These are phyloP conservation scores for Larimichthys polyactis DNA, from an alignment of 2,113 vertebrate genomes.

Conservation along the genomic window DNA sequence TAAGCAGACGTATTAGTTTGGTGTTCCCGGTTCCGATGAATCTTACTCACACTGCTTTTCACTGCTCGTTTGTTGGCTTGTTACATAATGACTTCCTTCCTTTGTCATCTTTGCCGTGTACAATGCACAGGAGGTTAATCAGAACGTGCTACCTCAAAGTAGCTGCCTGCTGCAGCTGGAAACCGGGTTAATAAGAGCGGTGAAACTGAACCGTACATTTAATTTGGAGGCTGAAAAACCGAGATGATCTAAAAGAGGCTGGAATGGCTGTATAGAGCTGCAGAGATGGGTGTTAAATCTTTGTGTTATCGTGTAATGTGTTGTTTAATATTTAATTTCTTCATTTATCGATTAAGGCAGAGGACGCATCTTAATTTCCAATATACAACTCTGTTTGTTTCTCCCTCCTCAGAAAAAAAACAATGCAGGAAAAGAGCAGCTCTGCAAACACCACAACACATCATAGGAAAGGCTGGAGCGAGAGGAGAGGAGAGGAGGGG, in stretches of 20 bases:
- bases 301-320: constrained; percentile 8
- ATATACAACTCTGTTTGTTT: not conserved
- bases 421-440: constrained; percentile 39
- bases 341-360: not conserved
- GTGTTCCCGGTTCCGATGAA: not conserved
- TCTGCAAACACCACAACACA: constrained; percentile 16
- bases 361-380: constrained; percentile 18
- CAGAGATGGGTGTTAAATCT: constrained; percentile 1
- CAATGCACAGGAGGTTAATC: not conserved
- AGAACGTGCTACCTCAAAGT: not conserved
- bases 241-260: not conserved
- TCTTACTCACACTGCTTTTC: not conserved
- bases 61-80: not conserved
- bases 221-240: constrained; percentile 21
- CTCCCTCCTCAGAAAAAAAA: constrained; percentile 21
- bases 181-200: constrained; percentile 9
- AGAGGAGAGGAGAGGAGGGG: not conserved
- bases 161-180: constrained; percentile 8
- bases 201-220: constrained; percentile 12
- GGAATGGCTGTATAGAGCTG: not conserved
- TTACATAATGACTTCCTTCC: not conserved
- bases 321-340: no score
- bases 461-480: constrained; percentile 24
- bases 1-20: not conserved
- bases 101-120: not conserved